Evolutionary conservation across 2,888 invertebrate species (phyloP).

Genomic region (Chrysolina oricalcia): DNA sequence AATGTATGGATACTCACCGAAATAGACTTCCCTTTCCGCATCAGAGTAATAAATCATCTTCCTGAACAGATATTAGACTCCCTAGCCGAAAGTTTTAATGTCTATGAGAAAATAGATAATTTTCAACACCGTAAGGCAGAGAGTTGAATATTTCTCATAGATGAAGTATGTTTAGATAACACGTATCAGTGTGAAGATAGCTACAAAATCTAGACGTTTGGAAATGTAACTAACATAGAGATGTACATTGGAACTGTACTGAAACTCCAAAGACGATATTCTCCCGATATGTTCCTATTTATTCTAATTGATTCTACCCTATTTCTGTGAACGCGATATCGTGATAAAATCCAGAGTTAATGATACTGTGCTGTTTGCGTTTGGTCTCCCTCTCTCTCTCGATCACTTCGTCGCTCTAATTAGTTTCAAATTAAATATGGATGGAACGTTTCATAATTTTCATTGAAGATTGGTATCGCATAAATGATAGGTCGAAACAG

Average conservation of each 20-base stretch:
- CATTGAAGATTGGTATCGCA: constrained; percentile 70
- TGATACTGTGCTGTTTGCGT: constrained; percentile 46
- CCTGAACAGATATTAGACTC: too few species aligned
- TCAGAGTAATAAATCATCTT: too few species aligned
- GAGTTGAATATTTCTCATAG: too few species aligned
- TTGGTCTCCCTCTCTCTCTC: constrained; percentile 30
- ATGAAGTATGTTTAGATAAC: neutral
- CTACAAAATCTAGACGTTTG: neutral
- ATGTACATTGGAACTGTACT: neutral
- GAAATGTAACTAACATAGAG: neutral
- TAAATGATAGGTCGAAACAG: constrained; percentile 65
- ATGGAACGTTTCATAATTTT: constrained; percentile 67
- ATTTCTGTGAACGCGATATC: constrained; percentile 38
- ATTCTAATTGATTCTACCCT: constrained; percentile 35
- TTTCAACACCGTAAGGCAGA: too few species aligned
- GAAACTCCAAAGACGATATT: neutral
- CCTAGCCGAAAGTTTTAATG: too few species aligned
- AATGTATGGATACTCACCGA: too few species aligned
- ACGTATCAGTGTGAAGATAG: neutral
- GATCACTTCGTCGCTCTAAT: constrained; percentile 42
- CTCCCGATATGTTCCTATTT: constrained; percentile 31
- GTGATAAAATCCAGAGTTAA: constrained; percentile 49
- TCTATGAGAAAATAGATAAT: too few species aligned
- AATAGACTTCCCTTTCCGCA: too few species aligned
- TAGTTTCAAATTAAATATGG: constrained; percentile 64